Evolutionary conservation across 2,113 vertebrate genomes (phyloP).

Genomic region (Melozone crissalis): DNA sequence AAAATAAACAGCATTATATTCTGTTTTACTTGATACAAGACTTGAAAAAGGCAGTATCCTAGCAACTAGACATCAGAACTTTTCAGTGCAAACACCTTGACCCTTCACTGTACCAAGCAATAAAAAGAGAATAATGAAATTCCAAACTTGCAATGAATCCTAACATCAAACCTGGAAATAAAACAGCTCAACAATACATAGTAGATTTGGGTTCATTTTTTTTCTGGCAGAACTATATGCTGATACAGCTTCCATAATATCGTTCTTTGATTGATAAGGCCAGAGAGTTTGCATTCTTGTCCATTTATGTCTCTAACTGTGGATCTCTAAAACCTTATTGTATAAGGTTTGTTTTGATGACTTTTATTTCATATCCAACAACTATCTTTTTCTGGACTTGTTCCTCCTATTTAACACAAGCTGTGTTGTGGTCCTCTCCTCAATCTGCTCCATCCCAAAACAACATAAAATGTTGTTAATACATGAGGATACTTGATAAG

Average conservation of each 20-base stretch:
- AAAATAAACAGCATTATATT: neutral
- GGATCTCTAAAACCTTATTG: neutral
- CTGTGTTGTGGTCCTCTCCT: neutral
- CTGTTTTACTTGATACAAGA: neutral
- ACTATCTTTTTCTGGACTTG: neutral
- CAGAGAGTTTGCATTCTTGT: neutral
- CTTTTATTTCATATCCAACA: neutral
- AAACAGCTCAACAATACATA: neutral
- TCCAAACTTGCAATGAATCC: neutral
- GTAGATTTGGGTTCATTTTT: neutral
- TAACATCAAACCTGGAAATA: neutral
- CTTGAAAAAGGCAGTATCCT: neutral
- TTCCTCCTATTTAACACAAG: neutral
- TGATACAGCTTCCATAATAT: neutral
- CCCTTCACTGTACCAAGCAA: neutral
- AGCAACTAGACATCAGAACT: slow-evolving; percentile 24
- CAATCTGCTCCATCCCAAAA: neutral
- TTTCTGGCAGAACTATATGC: neutral
- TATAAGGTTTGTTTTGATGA: neutral
- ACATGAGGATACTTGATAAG: neutral
- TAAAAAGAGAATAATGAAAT: slow-evolving; percentile 22
- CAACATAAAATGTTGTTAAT: neutral
- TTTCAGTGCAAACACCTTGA: neutral
- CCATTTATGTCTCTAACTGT: neutral
- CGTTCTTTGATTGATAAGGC: neutral